Evolutionary conservation across 2,113 vertebrate genomes (phyloP).

Genomic region (Castor canadensis): DNA sequence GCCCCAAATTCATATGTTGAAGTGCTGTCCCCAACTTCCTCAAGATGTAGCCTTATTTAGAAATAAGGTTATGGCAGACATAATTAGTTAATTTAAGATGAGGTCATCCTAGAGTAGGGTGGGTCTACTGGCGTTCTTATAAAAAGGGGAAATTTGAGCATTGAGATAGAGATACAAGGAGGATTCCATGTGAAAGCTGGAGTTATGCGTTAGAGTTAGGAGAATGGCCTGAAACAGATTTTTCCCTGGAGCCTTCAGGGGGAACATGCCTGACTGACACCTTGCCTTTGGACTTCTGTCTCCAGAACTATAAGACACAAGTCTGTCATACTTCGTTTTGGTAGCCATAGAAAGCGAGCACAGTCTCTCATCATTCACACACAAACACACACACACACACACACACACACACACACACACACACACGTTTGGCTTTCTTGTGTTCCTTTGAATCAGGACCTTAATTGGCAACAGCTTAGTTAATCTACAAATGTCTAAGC

Average conservation of each 20-base stretch:
- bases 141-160: neutral
- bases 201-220: neutral
- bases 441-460: neutral
- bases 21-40: neutral
- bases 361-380: neutral
- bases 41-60: neutral
- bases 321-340: neutral
- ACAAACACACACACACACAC: neutral
- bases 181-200: neutral
- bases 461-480: neutral
- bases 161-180: neutral
- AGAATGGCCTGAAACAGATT: neutral
- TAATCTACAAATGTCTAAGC: neutral
- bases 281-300: neutral
- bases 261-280: fast-evolving
- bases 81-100: neutral
- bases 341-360: neutral
- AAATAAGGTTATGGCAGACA: neutral
- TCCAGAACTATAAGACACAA: neutral
- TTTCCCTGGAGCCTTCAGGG: neutral
- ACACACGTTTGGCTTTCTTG: neutral
- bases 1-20: neutral
- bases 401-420: neutral
- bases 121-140: neutral
- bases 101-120: neutral